phyloP scores from a whole-genome alignment of 2,113 vertebrate genomes.

The Odocoileus virginianus region DNA sequence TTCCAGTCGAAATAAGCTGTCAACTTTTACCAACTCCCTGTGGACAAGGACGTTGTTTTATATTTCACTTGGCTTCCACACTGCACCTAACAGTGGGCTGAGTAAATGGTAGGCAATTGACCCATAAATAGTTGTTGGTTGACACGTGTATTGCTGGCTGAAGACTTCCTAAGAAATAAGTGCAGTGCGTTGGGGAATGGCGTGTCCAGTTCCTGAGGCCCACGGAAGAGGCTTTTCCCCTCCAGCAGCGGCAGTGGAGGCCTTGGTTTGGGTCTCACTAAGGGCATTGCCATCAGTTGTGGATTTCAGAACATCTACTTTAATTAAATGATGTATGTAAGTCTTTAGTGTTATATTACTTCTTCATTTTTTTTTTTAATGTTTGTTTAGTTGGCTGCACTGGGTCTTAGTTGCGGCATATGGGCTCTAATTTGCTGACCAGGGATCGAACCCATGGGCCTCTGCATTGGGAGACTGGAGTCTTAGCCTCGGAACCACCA shows the following conservation, averaged over 20 bases:
- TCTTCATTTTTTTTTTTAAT: not conserved
- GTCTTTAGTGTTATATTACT: not conserved
- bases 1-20: not conserved
- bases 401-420: not conserved
- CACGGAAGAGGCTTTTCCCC: not conserved
- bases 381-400: not conserved
- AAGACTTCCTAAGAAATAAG: not conserved
- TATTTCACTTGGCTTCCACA: not conserved
- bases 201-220: not conserved
- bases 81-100: not conserved
- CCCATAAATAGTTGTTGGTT: not conserved
- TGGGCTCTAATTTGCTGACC: not conserved
- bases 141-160: not conserved
- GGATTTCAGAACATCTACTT: not conserved
- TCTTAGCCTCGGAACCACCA: not conserved
- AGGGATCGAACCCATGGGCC: not conserved
- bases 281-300: not conserved
- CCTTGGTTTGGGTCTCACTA: not conserved
- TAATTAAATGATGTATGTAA: not conserved
- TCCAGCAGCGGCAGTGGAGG: not conserved
- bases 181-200: not conserved
- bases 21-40: not conserved
- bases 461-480: not conserved
- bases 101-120: not conserved
- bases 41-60: constrained; percentile 3